Conservation (phyloP, 2,888 invertebrate species). For the Lasius fuliginosus region DNA sequence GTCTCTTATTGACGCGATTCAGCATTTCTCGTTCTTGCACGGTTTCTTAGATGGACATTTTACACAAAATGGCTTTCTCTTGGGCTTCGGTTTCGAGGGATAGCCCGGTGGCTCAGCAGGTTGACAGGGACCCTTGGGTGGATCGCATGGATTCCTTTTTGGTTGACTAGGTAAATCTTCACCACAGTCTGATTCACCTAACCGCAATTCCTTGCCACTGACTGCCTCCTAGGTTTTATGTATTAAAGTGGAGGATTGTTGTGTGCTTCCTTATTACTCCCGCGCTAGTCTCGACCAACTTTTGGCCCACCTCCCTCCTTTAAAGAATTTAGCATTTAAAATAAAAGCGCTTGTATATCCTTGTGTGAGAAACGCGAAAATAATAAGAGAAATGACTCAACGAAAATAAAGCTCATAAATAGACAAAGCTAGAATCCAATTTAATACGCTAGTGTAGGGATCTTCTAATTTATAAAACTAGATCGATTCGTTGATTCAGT, state of each 20-base stretch:
- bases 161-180: conserved; percentile 73
- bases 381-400: background rate
- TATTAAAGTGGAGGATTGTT: conserved; percentile 31
- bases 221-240: conserved; percentile 59
- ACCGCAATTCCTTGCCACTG: conserved; percentile 50
- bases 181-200: conserved; percentile 79
- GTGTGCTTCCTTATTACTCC: conserved; percentile 8
- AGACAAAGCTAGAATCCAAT: background rate
- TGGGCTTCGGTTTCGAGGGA: conserved; percentile 72
- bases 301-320: conserved; percentile 65
- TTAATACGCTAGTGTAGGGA: background rate
- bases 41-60: conserved; percentile 82
- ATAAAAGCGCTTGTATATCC: background rate
- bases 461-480: background rate
- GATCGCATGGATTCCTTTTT: conserved; percentile 76
- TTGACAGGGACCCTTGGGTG: conserved; percentile 78
- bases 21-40: conserved; percentile 78
- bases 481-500: conserved; percentile 13
- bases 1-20: conserved; percentile 67
- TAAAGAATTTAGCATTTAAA: background rate
- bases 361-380: conserved; percentile 7
- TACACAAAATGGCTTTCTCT: conserved; percentile 80
- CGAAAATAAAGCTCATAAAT: background rate
- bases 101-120: conserved; percentile 78
- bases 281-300: conserved; percentile 33